Base-by-base conservation (phyloP, 1,140 invertebrate species). In the Mamestra configurata region DNA sequence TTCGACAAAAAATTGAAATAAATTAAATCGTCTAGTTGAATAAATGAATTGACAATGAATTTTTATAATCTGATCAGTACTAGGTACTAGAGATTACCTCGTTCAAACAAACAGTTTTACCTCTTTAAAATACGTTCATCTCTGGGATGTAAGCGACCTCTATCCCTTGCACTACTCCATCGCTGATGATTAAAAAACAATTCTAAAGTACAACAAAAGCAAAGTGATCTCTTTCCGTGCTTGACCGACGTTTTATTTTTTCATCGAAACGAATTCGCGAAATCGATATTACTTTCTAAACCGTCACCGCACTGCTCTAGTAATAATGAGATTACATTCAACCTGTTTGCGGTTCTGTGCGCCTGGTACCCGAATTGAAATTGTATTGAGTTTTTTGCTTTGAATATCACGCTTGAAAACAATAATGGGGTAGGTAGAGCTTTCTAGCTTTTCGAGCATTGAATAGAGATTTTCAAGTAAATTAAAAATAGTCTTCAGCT, bases 271-370 rank as follows among this genome's bases (percentile, higher is more conserved):
- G 55, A 75, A 75, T 75, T 61, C 40, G 51, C 51, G 37, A 40
- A 75, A 75, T 75, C 72, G 66, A 70, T 70, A 64, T 64, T 6
- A 70, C 66, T 70, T 70, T 70, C 66, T 70, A 70, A 61, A 70
- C 40, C 66, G 66, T 49, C 66, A 49, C 22, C 66, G 66, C 20
- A 13, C 11, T 66, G 61, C 61, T 66, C 61, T 13, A 66, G 61
- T 66, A 43, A 37, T 40, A 64, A 37, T 66, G 35, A 37, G 61
- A 66, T 66, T 66, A 37, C 35, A 40, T 70, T 49, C 66, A 24
- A 70, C 66, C 66, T 70, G 40, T 40, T 70, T 15, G 66, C 40
- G 11, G 6, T n/a, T 70, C 66, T 49, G 66, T 4, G 13, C 20
- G 66, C 40, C 66, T 70, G 22, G 66, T 70, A 46, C 18, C 11